Base-by-base conservation (phyloP, 2,113 vertebrate species). In the Octodon degus region DNA sequence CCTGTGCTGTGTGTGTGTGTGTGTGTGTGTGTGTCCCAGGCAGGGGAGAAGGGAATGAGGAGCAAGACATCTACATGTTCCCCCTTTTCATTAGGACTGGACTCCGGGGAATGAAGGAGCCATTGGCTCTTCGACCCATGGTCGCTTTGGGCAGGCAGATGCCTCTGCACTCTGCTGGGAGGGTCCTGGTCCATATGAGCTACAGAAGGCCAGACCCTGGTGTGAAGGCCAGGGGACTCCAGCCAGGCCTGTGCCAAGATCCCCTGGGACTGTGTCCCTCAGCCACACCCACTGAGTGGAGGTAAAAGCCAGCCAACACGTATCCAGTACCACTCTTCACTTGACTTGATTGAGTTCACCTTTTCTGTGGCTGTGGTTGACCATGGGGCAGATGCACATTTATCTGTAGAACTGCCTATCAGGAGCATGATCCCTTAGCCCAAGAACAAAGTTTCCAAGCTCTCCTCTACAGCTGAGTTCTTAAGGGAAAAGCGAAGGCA, bases 171-270 rank as follows among this genome's bases (percentile, higher is more conserved):
- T 1, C 55, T 12, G 62, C 53, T 40, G 25, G 82, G 0, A 65
- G 70, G 12, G 65, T 90, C 87, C 13, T 17, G 47, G 47, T 88
- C 30, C 40, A 74, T 47, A 74, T 14, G 7, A 12, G 20, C 7
- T 24, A 3, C 12, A 74, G 47, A 8, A 25, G 4, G 1, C 16
- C 47, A 53, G 25, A 3, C 2, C 8, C 68, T 6, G 16, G 40
- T 34, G 53, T 0, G 0, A 7, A 1, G 24, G 68, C 24, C 13
- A 16, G 30, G 32, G 4, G 22, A 16, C 0, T 0, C 0, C 4
- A 47, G 9, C 55, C 50, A 3, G 8, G 2, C 27, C 60, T 27
- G 12, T 2, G 7, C 14, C 47, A 0, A 8, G 20, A 13, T 24
- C 34, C 30, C 30, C 19, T 5, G 12, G 55, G 17, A 5, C 17